phyloP scores from a whole-genome alignment of 2,113 vertebrate genomes.

The Pagrus major region DNA sequence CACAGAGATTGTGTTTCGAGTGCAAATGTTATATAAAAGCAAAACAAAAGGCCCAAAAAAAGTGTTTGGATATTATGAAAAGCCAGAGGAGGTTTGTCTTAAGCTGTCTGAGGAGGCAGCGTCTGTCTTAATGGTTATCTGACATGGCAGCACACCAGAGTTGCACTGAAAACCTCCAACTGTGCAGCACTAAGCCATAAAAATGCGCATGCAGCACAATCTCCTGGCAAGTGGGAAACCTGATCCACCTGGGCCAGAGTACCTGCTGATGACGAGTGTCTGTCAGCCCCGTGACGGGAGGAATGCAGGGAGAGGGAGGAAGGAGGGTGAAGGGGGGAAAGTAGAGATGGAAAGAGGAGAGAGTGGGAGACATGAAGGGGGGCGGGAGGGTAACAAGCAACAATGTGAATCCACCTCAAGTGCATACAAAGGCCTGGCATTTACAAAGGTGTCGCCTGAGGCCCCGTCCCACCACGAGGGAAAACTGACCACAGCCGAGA shows the following conservation, averaged over 20 bases:
- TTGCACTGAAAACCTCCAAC: slow-evolving; percentile 64
- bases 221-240: slow-evolving; percentile 71
- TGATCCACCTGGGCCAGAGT: slow-evolving; percentile 77
- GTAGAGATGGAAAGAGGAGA: slow-evolving; percentile 30
- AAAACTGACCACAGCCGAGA: slow-evolving; percentile 45
- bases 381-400: slow-evolving; percentile 16
- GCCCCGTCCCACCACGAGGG: slow-evolving; percentile 6
- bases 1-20: background rate
- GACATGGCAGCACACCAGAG: slow-evolving; percentile 59
- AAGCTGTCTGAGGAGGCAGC: slow-evolving; percentile 41
- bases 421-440: slow-evolving; percentile 29
- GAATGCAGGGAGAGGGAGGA: slow-evolving; percentile 63
- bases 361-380: background rate
- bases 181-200: slow-evolving; percentile 70
- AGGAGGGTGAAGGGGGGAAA: slow-evolving; percentile 21
- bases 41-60: slow-evolving; percentile 16
- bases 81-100: slow-evolving; percentile 46
- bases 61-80: slow-evolving; percentile 9
- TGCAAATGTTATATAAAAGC: slow-evolving; percentile 17
- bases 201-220: slow-evolving; percentile 78
- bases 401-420: slow-evolving; percentile 56
- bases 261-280: slow-evolving; percentile 81
- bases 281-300: slow-evolving; percentile 76
- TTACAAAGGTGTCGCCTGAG: slow-evolving; percentile 46
- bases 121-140: slow-evolving; percentile 61